Conservation (phyloP, 2,113 vertebrate genomes). For the Petromus typicus region DNA sequence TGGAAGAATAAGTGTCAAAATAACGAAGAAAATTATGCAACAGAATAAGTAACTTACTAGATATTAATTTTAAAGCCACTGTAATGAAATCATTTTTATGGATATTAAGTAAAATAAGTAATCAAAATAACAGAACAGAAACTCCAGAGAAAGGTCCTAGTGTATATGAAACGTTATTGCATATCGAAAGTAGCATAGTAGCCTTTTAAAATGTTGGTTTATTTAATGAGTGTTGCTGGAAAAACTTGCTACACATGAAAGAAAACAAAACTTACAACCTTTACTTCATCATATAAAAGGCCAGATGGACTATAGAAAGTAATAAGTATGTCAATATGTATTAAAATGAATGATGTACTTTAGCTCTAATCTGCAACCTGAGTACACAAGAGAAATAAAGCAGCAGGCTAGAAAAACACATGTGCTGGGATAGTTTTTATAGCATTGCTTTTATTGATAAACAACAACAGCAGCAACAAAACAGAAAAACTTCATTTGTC, state of each 20-base stretch:
- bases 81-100: conserved; percentile 5
- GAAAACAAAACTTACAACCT: conserved; percentile 46
- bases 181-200: neutral
- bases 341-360: conserved; percentile 61
- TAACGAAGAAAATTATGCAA: conserved; percentile 42
- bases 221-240: neutral
- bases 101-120: neutral
- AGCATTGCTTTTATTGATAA: conserved; percentile 61
- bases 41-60: neutral
- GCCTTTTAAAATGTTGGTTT: neutral
- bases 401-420: neutral
- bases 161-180: neutral
- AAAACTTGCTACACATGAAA: neutral
- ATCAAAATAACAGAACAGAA: conserved; percentile 22
- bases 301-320: conserved; percentile 36
- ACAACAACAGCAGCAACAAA: neutral
- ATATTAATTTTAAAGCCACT: conserved; percentile 6
- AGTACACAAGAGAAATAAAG: conserved; percentile 39
- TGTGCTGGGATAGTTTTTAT: conserved; percentile 44
- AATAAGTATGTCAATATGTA: conserved; percentile 25
- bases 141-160: conserved; percentile 6
- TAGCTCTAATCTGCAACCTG: neutral
- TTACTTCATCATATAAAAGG: neutral
- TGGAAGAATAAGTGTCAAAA: neutral
- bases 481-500: conserved; percentile 17